Conservation (phyloP, 2,888 invertebrate genomes). For the Trimorus sp. region DNA sequence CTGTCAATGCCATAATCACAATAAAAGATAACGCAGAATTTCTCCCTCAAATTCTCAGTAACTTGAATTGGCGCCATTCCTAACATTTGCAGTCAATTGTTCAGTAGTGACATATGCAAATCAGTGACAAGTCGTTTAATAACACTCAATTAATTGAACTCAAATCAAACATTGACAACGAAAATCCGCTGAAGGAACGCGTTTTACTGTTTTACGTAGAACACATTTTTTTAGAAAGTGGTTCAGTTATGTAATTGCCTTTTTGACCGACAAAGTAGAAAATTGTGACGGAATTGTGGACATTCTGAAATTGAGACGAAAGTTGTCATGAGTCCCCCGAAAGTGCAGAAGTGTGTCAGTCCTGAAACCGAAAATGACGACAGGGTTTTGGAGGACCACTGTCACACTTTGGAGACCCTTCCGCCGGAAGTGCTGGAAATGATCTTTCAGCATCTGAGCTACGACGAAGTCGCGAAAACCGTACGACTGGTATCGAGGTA, state of each 20-base stretch:
- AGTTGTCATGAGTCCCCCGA: constrained; percentile 52
- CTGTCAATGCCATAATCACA: constrained; percentile 22
- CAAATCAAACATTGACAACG: no score
- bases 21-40: constrained; percentile 14
- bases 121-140: no score
- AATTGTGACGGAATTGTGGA: no score
- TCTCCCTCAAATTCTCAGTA: not conserved
- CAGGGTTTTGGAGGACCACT: not conserved
- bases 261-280: no score
- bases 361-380: constrained; percentile 20
- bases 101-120: no score
- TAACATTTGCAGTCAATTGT: no score
- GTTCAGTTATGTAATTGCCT: no score
- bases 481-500: constrained; percentile 78
- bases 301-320: no score
- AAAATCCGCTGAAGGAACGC: no score
- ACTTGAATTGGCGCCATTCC: not conserved
- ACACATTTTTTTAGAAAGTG: no score
- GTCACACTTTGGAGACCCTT: constrained; percentile 72
- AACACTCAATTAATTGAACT: no score
- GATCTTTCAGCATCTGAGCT: constrained; percentile 74
- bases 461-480: constrained; percentile 73
- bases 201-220: no score
- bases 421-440: constrained; percentile 78
- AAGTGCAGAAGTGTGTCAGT: constrained; percentile 7